Evolutionary conservation across 2,888 invertebrate genomes (phyloP), one percentile per base, ranked within the genome.

Genomic region (Eupithecia inturbata): DNA sequence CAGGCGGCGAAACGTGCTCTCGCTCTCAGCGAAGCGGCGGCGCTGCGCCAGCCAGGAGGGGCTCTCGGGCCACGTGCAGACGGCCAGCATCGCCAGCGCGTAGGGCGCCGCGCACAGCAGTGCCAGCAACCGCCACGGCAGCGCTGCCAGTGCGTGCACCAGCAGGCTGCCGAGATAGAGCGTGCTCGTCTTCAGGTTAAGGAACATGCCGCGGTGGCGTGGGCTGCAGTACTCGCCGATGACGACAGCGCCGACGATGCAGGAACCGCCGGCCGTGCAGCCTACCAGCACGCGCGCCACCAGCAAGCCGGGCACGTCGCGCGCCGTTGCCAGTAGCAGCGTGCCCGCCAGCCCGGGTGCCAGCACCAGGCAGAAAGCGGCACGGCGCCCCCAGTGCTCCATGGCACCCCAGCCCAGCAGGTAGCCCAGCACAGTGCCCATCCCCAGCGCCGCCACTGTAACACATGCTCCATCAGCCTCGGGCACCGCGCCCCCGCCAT

Each of bases 11-110:
- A 95, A 95, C 0, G 95, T 91, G 28, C n/a, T 88, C 82, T 72
- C 94, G 90, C 0, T 96, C 67, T 95, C 92, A 0, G 91, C 89
- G 0, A 90, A 85, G 6, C 89, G 88, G 9, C 92, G 93, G 76
- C 93, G 95, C 4, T 94, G 88, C 0, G 95, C 91, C 31, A 96
- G 83, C 96, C 96, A 96, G 71, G 92, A 91, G 0, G 96, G 96
- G 3, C 96, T 95, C 86, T 96, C 96, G 0, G 95, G 96, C 0
- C 88, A 85, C 72, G 83, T 87, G n/a, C 14, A 89, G 72, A 90
- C 88, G 12, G 86, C 73, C 7, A 95, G 83, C 26, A 49, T 3
- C 3, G n/a, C n/a, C n/a, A 49, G n/a, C n/a, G 49, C 49, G n/a
- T n/a, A 49, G n/a, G 49, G 49, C 9, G 10, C n/a, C 49, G 49